These are phyloP conservation scores for Porites divaricata DNA, from an alignment of 92 coral and sea anemone genomes.

Conservation along the genomic window DNA sequence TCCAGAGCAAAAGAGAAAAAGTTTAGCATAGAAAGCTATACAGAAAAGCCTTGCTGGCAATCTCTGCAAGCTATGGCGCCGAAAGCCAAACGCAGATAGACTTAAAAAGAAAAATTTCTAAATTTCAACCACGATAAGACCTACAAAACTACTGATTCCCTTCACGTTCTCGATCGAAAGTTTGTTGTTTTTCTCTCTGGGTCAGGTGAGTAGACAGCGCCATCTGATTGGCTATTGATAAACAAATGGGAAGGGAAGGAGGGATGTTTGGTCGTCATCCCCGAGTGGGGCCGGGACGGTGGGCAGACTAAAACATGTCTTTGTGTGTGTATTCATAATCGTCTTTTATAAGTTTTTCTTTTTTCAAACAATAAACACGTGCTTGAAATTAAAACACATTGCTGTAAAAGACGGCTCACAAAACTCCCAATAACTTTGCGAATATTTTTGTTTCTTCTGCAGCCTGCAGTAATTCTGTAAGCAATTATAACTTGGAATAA, in stretches of 20 bases:
- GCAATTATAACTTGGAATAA: neutral
- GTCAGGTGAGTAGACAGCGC: constrained; percentile 61
- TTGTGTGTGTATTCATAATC: too few relatives aligned
- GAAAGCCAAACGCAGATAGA: constrained; percentile 8
- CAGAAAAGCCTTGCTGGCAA: constrained; percentile 63
- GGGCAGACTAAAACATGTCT: neutral
- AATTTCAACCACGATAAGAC: neutral
- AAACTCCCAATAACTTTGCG: too few relatives aligned
- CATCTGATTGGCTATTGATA: constrained; percentile 54
- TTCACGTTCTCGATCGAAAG: constrained; percentile 38
- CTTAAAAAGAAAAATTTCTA: neutral
- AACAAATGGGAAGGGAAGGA: constrained; percentile 4
- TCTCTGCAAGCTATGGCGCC: constrained; percentile 53
- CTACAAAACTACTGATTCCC: constrained; percentile 5
- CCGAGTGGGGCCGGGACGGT: neutral
- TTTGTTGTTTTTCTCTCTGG: constrained; percentile 61
- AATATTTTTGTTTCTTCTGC: too few relatives aligned
- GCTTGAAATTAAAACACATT: too few relatives aligned
- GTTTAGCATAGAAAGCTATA: constrained; percentile 56
- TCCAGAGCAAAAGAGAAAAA: constrained; percentile 64
- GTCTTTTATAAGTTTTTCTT: too few relatives aligned
- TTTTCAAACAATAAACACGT: too few relatives aligned
- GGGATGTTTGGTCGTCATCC: neutral
- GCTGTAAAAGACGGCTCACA: too few relatives aligned
- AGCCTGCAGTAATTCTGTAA: neutral